Conservation (phyloP, 2,113 vertebrate genomes). For the Nothocercus nigrocapillus region DNA sequence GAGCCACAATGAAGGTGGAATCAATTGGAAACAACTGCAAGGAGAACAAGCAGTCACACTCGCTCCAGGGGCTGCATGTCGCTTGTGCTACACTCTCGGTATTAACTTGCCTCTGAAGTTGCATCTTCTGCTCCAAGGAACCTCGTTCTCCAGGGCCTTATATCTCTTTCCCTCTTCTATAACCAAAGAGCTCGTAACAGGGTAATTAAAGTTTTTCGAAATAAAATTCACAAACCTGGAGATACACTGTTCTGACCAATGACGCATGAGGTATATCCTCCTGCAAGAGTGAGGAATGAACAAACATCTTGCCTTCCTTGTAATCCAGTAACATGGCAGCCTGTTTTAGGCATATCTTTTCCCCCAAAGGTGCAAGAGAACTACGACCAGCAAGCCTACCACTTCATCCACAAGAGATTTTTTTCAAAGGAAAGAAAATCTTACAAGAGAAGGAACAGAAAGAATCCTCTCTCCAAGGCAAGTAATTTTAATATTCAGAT, state of each 20-base stretch:
- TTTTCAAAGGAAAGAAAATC: background rate
- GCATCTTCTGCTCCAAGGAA: background rate
- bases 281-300: background rate
- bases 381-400: background rate
- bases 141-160: background rate
- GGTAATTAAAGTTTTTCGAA: background rate
- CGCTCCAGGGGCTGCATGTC: accelerated
- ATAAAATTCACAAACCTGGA: background rate
- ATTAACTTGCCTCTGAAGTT: background rate
- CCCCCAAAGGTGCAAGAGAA: background rate
- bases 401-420: background rate
- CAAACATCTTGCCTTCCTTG: background rate
- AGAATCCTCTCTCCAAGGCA: background rate
- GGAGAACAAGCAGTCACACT: background rate
- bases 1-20: background rate
- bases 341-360: background rate
- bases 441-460: background rate
- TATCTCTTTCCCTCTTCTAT: background rate
- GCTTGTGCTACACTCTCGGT: background rate
- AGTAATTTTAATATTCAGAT: background rate
- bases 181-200: background rate
- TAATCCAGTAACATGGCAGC: background rate
- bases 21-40: background rate
- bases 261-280: background rate
- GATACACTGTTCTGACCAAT: background rate